A percentile compares a stretch with the other conserved stretches of the same genome.
Evolutionary conservation across 2,113 vertebrate genomes (phyloP).

Genomic region (Callipepla squamata): DNA sequence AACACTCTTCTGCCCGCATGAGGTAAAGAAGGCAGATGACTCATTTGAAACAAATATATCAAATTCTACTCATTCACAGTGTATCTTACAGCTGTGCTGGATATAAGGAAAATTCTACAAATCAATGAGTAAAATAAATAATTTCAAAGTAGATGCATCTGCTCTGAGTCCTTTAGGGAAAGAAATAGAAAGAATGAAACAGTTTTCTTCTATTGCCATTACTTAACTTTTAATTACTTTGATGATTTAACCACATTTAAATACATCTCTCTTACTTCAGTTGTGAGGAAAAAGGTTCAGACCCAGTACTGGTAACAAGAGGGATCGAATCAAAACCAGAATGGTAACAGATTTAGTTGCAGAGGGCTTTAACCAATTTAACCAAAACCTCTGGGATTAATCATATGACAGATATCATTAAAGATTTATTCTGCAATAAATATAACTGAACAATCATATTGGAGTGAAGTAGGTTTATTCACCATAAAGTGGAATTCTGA

Average conservation of each 20-base stretch:
- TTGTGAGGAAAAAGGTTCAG: neutral
- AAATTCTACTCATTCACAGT: neutral
- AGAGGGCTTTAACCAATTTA: neutral
- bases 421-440: neutral
- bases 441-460: neutral
- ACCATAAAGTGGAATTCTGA: neutral
- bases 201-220: neutral
- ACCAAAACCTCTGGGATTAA: neutral
- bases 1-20: neutral
- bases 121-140: neutral
- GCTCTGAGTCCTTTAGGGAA: neutral
- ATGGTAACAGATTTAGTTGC: neutral
- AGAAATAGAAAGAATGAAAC: neutral
- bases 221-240: neutral
- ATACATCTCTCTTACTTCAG: neutral
- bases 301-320: neutral
- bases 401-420: neutral
- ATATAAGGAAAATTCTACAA: neutral
- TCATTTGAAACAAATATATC: neutral
- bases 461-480: neutral
- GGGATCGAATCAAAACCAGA: neutral
- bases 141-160: neutral
- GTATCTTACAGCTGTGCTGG: neutral
- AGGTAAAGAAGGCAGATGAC: neutral
- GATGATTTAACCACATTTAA: neutral